Conservation (phyloP, 1,140 invertebrate species). For the Ceratina australensis region DNA sequence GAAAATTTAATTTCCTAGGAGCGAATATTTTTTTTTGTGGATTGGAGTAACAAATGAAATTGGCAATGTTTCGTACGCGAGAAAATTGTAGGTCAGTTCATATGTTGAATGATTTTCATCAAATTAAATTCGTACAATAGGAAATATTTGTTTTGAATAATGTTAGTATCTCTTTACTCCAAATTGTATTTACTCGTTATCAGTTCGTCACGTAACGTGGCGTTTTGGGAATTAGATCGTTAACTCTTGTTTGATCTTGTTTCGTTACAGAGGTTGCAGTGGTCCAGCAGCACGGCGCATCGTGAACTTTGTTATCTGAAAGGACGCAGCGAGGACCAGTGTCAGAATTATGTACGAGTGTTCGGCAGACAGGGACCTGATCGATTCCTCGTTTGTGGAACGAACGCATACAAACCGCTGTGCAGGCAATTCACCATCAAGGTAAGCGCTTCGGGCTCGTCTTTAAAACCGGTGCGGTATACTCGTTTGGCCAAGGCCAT, state of each 20-base stretch:
- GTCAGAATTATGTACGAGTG: constrained; percentile 97
- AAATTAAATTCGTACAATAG: too few relatives aligned
- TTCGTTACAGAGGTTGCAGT: constrained; percentile 88
- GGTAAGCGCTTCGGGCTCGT: constrained; percentile 74
- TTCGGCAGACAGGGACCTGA: constrained; percentile 86
- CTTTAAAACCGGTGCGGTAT: background rate
- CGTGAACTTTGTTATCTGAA: constrained; percentile 92
- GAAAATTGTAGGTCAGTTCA: too few relatives aligned
- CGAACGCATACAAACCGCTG: constrained; percentile 96
- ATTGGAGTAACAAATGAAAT: background rate
- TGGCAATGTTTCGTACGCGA: background rate
- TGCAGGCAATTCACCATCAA: constrained; percentile 88
- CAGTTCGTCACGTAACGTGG: background rate
- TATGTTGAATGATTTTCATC: too few relatives aligned
- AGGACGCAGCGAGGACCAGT: constrained; percentile 92
- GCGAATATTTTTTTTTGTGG: background rate
- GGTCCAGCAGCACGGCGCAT: constrained; percentile 90
- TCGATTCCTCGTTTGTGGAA: constrained; percentile 94
- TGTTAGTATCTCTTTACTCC: too few relatives aligned
- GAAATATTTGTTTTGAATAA: too few relatives aligned
- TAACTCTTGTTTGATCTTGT: constrained; percentile 51
- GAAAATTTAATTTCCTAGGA: background rate
- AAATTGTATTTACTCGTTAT: background rate
- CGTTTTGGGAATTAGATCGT: constrained; percentile 15
- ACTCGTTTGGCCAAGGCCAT: constrained; percentile 9